Evolutionary conservation across 2,113 vertebrate genomes (phyloP).

Genomic region (Plestiodon gilberti): DNA sequence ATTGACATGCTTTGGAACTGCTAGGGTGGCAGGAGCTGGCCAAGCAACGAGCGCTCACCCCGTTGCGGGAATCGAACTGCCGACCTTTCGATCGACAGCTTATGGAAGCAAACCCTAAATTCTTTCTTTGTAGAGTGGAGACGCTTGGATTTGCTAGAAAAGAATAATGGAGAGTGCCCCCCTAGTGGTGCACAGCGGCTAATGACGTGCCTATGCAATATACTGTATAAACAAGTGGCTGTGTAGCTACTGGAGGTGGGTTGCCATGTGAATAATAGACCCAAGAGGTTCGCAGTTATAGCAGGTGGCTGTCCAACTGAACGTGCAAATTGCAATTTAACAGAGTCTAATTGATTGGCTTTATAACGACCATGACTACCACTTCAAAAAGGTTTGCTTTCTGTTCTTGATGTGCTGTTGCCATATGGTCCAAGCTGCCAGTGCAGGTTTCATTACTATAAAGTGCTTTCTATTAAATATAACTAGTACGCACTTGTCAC

Average conservation of each 20-base stretch:
- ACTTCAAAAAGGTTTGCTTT: background rate
- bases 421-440: background rate
- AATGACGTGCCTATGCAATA: background rate
- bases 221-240: background rate
- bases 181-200: background rate
- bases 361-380: background rate
- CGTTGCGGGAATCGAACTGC: too few species aligned
- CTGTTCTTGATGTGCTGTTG: background rate
- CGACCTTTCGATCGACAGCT: too few species aligned
- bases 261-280: constrained; percentile 11
- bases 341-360: constrained; percentile 14
- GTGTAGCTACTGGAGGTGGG: constrained; percentile 6
- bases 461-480: background rate
- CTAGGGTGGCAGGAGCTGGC: too few species aligned
- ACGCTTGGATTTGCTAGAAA: background rate
- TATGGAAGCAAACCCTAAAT: background rate
- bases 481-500: background rate
- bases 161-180: constrained; percentile 1
- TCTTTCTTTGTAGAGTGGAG: background rate
- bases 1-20: too few species aligned
- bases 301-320: constrained; percentile 9
- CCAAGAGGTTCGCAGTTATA: background rate
- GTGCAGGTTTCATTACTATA: background rate
- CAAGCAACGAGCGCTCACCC: too few species aligned
- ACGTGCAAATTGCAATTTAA: constrained; percentile 21